Conservation (phyloP, 2,888 invertebrate species). For the Ephialtes manifestator region DNA sequence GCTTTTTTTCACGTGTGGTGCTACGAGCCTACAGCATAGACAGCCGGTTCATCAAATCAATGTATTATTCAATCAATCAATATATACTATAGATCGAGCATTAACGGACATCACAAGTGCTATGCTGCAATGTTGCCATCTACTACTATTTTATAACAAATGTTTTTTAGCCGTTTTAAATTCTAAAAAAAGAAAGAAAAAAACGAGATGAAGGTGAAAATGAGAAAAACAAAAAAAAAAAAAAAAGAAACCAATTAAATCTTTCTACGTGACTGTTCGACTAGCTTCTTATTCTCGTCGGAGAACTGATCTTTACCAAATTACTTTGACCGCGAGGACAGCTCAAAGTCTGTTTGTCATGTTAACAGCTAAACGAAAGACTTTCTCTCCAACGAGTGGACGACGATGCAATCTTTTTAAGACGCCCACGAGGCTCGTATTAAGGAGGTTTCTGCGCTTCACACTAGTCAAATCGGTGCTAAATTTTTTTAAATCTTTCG, state of each 20-base stretch:
- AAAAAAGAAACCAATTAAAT: conserved; percentile 27
- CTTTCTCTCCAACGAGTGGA: conserved; percentile 50
- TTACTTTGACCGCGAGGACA: conserved; percentile 41
- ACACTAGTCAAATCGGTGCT: too few relatives aligned
- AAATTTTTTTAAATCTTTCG: too few relatives aligned
- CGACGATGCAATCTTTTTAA: conserved; percentile 52
- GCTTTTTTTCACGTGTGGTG: conserved; percentile 57
- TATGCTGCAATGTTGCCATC: conserved; percentile 71
- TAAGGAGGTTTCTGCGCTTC: too few relatives aligned
- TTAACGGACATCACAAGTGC: conserved; percentile 66
- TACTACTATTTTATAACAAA: conserved; percentile 64
- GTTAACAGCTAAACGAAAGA: conserved; percentile 50
- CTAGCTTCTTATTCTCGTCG: conserved; percentile 49
- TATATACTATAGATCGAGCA: conserved; percentile 56
- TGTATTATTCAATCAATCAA: conserved; percentile 60
- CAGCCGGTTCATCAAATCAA: conserved; percentile 57
- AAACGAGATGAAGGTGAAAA: background rate
- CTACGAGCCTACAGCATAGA: conserved; percentile 53
- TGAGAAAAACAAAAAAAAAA: conserved; percentile 9
- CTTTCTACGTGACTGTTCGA: conserved; percentile 63
- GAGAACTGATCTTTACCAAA: conserved; percentile 50
- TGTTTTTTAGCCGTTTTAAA: conserved; percentile 61
- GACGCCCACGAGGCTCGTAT: conserved; percentile 54
- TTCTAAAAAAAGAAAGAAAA: too few relatives aligned
- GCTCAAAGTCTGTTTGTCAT: conserved; percentile 46